Evolutionary conservation across 2,888 invertebrate genomes (phyloP).

Genomic region (Cephus pygmeus): DNA sequence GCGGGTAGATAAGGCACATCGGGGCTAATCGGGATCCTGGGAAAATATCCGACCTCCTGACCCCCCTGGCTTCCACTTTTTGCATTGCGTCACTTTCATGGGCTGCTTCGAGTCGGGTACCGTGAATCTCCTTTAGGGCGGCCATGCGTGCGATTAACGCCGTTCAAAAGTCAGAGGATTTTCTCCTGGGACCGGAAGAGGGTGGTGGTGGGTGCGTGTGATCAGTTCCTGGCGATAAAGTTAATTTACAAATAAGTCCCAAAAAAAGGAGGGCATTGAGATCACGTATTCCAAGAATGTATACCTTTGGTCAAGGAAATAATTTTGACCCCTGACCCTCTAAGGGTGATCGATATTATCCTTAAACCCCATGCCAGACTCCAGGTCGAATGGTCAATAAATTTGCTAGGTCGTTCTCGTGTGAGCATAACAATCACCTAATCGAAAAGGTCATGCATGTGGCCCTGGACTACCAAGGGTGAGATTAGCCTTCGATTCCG

Average conservation of each 20-base stretch:
- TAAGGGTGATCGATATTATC: neutral
- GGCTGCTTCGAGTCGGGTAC: neutral
- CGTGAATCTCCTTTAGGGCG: neutral
- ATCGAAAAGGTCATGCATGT: neutral
- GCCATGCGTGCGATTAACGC: neutral
- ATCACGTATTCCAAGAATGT: neutral
- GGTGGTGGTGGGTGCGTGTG: neutral
- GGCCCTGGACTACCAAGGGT: neutral
- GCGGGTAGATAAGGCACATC: constrained; percentile 49
- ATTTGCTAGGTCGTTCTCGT: neutral
- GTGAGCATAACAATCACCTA: neutral
- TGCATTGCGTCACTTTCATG: neutral
- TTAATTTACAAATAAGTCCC: neutral
- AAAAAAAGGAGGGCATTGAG: neutral
- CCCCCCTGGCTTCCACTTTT: neutral
- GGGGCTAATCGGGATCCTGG: neutral
- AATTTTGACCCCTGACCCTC: neutral
- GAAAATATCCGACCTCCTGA: neutral
- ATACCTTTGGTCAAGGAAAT: neutral
- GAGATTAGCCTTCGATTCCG: neutral
- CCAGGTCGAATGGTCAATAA: neutral
- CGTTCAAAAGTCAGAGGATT: neutral
- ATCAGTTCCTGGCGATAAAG: neutral
- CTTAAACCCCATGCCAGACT: neutral
- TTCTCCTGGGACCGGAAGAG: neutral